Evolutionary conservation across 2,797 vertebrate genomes (phyloP), one percentile per base, ranked within the genome.

Genomic region (Dipus sagitta): DNA sequence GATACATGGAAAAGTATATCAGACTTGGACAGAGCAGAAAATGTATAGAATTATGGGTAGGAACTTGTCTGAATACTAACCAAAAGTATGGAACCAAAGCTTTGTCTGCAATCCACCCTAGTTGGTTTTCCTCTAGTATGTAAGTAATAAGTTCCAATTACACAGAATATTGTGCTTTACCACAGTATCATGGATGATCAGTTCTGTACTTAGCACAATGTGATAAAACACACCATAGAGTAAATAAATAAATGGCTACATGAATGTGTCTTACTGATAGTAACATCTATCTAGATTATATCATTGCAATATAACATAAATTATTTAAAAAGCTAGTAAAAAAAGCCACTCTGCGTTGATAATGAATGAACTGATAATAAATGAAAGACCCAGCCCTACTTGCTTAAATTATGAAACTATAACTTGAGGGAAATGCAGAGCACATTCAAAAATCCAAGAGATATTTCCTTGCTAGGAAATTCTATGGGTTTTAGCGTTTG

Each of bases 61-160:
- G 47, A 80, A 87, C 7, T 79, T 79, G 5, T 79, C 18, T 94
- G 34, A 34, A 70, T 84, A 65, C 65, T 88, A 90, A 54, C 13
- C 9, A 26, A 28, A 38, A 21, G 20, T 38, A 2, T 68, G 5
- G 68, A 82, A 64, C 9, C 34, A 83, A 70, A 79, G 26, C 11
- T 30, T 75, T n/a, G 23, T 42, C n/a, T 81, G 1, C 58, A 64
- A 75, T 77, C 1, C 21, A 90, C n/a, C 28, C 9, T 65, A 6
- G 5, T 8, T 65, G 80, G 14, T 82, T 91, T 74, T 13, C 81
- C 85, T 64, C 62, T 32, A 83, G 15, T 21, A 68, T 60, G 2
- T 65, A n/a, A 72, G 28, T 77, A 38, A 32, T 4, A 89, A 34
- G 28, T 13, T 84, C n/a, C 9, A 71, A 0, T 26, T 84, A 47